Base-by-base conservation (phyloP, 2,888 invertebrate species). In the Ischnus inquisitorius region DNA sequence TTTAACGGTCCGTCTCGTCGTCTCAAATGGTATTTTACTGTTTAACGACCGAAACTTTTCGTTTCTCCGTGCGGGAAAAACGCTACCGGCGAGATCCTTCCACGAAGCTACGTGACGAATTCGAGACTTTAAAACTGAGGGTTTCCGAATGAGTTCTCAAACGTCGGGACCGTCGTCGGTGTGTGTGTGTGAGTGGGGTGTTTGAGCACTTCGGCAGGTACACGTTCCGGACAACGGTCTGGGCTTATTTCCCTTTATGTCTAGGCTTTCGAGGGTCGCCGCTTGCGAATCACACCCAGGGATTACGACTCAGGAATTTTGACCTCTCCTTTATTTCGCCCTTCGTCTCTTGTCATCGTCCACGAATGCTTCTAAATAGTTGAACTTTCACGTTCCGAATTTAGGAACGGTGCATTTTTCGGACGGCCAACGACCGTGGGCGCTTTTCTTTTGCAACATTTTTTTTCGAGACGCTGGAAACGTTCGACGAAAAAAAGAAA, bases 41-140 rank as follows among this genome's bases (percentile, higher is more conserved):
- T 39, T 72, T 71, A 68, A 79, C 60, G 69, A 75, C 54, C 16
- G 64, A 46, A 62, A 51, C 8, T 81, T 34, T 8, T 54, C 39
- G 43, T 64, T 74, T 68, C 34, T 51, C 34, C 39, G 39, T 41
- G 28, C 28, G n/a, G 51, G 69, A 76, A 48, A 54, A 54, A 67
- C 25, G 41, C 67, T 22, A 60, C 25, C 25, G 64, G 57, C 43
- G 41, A 43, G 41, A 46, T 41, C 57, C 48, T 79, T 76, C 79
- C 22, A 48, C 57, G 71, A 80, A 76, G 25, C 75, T 76, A 76
- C 83, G 83, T 79, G 79, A 71, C 57, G 48, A 79, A 83, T 83
- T 75, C n/a, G 69, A 39, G 64, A 22, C 60, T 62, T 39, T 51
- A 54, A 74, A 68, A 82, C 72, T 68, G 41, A 74, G 62, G 43